Evolutionary conservation across 2,113 vertebrate species (phyloP), one percentile per base, ranked within the genome.

Genomic region (Strix uralensis): DNA sequence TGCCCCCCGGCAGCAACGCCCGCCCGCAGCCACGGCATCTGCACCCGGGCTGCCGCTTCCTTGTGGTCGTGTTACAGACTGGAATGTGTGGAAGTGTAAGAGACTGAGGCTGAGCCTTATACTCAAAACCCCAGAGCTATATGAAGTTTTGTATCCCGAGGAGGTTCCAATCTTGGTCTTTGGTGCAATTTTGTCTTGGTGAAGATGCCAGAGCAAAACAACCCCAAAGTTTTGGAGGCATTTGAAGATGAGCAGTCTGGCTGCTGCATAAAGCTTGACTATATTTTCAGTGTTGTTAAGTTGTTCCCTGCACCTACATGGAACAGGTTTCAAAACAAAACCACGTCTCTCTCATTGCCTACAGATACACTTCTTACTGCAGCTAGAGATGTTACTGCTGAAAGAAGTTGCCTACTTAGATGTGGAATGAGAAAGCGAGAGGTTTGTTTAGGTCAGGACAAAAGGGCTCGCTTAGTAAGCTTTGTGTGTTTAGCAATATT

Each of bases 21-120:
- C 7, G 1, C 10, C 6, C 1, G 2, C 52, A 26, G 47, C 88
- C 19, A 25, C 67, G 11, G n/a, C 72, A 25, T 62, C 59, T 26
- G n/a, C 15, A 16, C 40, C 20, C 22, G 0, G 3, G 12, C 16
- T 2, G 3, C 6, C 1, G 3, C n/a, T 30, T 49, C 20, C 1
- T 12, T 38, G 9, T 3, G 18, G 5, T 20, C 20, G 0, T 4
- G 15, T 47, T 17, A 46, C 32, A 23, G 7, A n/a, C 44, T 11
- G 9, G 46, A 14, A 14, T 1, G 25, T 19, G 5, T 5, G 23
- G 51, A 40, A 13, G 34, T 5, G 9, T 38, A n/a, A 25, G 38
- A 54, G n/a, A 16, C 32, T 26, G 42, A 3, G 7, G 15, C 30
- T 55, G 20, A 70, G n/a, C 19, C 29, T 58, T 9, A 19, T 5